A percentile compares a stretch with the other conserved stretches of the same genome.
Conservation (phyloP, 1,140 invertebrate species). For the Lordiphosa stackelbergi region DNA sequence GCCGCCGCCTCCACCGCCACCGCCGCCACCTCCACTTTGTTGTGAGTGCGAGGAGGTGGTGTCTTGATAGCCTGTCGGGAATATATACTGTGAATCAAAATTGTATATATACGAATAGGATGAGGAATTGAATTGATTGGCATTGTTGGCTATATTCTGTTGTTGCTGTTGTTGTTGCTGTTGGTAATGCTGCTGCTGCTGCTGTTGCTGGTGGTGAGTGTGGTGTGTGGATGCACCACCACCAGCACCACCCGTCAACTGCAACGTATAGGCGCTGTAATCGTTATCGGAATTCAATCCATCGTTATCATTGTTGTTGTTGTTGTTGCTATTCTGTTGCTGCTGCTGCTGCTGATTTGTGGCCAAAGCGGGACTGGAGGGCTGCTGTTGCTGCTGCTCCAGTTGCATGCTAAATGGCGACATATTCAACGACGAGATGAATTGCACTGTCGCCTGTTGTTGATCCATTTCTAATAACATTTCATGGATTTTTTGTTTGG, state of each 20-base stretch:
- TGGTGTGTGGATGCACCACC: constrained; percentile 27
- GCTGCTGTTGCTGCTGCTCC: constrained; percentile 82
- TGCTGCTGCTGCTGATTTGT: constrained; percentile 78
- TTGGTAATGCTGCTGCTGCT: constrained; percentile 52
- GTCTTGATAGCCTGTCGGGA: constrained; percentile 77
- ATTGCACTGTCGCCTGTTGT: constrained; percentile 84
- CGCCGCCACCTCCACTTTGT: constrained; percentile 73
- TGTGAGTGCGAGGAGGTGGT: constrained; percentile 76
- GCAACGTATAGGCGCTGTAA: constrained; percentile 66
- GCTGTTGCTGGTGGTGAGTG: constrained; percentile 53
- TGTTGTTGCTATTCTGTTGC: constrained; percentile 47
- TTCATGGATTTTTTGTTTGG: constrained; percentile 66
- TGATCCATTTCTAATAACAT: constrained; percentile 91
- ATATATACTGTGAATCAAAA: constrained; percentile 77
- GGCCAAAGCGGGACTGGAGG: constrained; percentile 80
- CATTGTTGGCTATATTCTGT: constrained; percentile 58
- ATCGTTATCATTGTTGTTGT: constrained; percentile 53
- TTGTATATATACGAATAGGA: constrained; percentile 77
- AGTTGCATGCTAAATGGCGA: constrained; percentile 88
- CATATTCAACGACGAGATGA: constrained; percentile 90
- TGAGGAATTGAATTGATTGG: constrained; percentile 69
- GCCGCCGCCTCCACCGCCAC: constrained; percentile 24
- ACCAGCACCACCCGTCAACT: constrained; percentile 39
- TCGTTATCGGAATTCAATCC: constrained; percentile 59
- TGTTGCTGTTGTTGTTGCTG: constrained; percentile 63